These are phyloP conservation scores for Ambastaia sidthimunki DNA, from an alignment of 2,797 vertebrate species.

Conservation along the genomic window DNA sequence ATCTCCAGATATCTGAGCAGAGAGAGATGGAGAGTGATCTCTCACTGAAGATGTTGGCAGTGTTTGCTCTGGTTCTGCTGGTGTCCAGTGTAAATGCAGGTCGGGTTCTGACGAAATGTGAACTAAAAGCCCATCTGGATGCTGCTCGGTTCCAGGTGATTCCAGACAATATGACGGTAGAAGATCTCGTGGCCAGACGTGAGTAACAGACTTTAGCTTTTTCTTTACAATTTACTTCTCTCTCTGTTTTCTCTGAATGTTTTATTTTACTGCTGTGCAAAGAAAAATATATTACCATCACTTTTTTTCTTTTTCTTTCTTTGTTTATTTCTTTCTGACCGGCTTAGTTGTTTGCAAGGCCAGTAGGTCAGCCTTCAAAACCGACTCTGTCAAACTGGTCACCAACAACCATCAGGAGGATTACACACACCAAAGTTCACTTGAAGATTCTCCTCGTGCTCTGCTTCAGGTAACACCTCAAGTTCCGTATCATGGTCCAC, in stretches of 20 bases:
- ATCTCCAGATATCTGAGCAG: neutral
- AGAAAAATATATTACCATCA: neutral
- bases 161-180: neutral
- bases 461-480: neutral
- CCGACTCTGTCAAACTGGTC: conserved; percentile 19
- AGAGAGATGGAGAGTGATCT: neutral
- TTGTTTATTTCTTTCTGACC: neutral
- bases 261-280: neutral
- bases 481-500: neutral
- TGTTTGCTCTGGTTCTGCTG: conserved; percentile 52
- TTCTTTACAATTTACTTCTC: neutral
- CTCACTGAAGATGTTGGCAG: conserved; percentile 52
- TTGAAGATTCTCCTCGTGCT: neutral
- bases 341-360: conserved; percentile 51
- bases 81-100: conserved; percentile 52
- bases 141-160: neutral
- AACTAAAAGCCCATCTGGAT: neutral
- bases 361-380: conserved; percentile 43
- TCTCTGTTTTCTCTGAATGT: neutral
- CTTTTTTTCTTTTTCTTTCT: neutral
- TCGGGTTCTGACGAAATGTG: conserved; percentile 33
- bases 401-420: no score
- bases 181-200: conserved; percentile 51
- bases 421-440: neutral
- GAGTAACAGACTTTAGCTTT: conserved; percentile 20